These are phyloP conservation scores for Drosophila pseudoobscura DNA, from an alignment of 1,140 invertebrate species.

Conservation along the genomic window DNA sequence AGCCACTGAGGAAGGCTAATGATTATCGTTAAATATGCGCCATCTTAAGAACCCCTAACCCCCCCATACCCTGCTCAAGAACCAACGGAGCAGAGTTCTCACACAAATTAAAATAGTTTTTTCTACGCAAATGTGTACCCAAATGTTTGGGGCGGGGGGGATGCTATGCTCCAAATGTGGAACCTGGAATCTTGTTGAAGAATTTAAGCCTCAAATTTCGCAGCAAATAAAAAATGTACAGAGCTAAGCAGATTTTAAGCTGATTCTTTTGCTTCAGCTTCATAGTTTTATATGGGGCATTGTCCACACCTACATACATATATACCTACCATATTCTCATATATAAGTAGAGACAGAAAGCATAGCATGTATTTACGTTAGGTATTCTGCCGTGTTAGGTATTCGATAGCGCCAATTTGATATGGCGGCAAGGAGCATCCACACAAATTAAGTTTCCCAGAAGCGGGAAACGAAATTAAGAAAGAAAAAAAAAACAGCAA, in stretches of 20 bases:
- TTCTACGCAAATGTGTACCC: constrained; percentile 51
- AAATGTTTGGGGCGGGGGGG: constrained; percentile 29
- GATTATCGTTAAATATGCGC: constrained; percentile 69
- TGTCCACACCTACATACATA: background rate
- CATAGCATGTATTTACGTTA: background rate
- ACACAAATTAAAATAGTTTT: constrained; percentile 73
- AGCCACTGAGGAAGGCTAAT: constrained; percentile 59
- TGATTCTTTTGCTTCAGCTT: constrained; percentile 11
- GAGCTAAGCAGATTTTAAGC: constrained; percentile 74
- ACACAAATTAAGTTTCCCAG: constrained; percentile 78
- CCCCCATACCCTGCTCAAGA: constrained; percentile 5
- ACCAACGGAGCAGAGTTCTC: constrained; percentile 57
- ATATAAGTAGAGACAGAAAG: background rate
- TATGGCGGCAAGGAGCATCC: constrained; percentile 66
- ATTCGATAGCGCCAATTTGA: constrained; percentile 81
- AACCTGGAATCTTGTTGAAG: constrained; percentile 48
- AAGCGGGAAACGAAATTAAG: constrained; percentile 39
- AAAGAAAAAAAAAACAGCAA: constrained; percentile 11
- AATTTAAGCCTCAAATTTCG: constrained; percentile 76
- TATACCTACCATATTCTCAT: background rate
- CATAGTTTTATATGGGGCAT: constrained; percentile 67
- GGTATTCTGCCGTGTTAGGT: constrained; percentile 48
- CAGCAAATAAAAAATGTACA: constrained; percentile 51
- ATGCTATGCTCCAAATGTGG: constrained; percentile 32
- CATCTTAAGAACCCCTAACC: constrained; percentile 67